Percentiles rank a stretch among this genome's conserved stretches.
These are phyloP conservation scores for Epizoanthus stellaris DNA, from an alignment of 92 coral and sea anemone species.

Conservation along the genomic window DNA sequence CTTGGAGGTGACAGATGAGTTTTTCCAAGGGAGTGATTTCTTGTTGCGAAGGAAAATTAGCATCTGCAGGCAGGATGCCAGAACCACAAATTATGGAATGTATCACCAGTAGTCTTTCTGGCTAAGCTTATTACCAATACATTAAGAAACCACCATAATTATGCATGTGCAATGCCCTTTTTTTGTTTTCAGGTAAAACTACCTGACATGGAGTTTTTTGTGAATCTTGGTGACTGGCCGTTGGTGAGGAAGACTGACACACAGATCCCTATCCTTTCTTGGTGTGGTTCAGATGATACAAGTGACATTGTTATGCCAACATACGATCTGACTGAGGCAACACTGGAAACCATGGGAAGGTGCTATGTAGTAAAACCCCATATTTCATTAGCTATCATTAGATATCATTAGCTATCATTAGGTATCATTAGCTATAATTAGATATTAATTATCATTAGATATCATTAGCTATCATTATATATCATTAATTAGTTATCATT, in stretches of 20 bases:
- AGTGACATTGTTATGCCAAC: constrained; percentile 98
- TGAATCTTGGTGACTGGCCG: constrained; percentile 99
- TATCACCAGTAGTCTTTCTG: no score
- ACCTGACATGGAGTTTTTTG: constrained; percentile 98
- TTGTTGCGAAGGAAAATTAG: no score
- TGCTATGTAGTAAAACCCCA: not conserved
- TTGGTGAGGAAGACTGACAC: constrained; percentile 64
- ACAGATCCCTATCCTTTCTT: constrained; percentile 89
- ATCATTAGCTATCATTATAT: no score
- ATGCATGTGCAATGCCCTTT: not conserved
- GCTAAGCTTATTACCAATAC: no score
- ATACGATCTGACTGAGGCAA: constrained; percentile 94
- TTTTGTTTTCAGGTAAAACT: constrained; percentile 72
- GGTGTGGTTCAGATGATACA: constrained; percentile 99
- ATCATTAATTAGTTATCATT: no score
- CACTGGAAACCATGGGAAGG: constrained; percentile 97
- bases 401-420: no score
- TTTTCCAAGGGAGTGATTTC: no score
- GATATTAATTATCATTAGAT: no score
- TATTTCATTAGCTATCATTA: not conserved
- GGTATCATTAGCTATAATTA: no score
- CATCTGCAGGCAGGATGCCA: no score
- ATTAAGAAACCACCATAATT: not conserved
- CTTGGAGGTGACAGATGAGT: no score
- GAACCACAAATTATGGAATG: no score